A percentile compares a stretch with the other conserved stretches of the same genome.
phyloP scores from a whole-genome alignment of 2,113 vertebrate genomes.

The Pterocles burchelli region DNA sequence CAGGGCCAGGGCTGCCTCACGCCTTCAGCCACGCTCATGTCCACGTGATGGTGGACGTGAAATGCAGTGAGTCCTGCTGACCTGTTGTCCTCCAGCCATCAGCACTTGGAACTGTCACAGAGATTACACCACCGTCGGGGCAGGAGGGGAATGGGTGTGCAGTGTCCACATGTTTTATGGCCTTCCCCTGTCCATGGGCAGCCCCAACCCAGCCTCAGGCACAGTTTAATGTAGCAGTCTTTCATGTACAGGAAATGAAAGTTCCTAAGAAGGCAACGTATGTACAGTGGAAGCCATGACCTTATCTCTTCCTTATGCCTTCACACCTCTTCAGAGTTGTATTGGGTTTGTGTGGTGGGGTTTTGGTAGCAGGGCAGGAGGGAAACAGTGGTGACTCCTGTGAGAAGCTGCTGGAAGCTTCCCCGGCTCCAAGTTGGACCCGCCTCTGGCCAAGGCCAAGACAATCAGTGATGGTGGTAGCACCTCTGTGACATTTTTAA shows the following conservation, averaged over 20 bases:
- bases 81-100: neutral
- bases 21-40: neutral
- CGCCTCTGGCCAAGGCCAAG: too few species aligned
- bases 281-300: neutral
- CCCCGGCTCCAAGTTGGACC: too few species aligned
- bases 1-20: rapidly evolving
- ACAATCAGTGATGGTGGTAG: too few species aligned
- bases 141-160: neutral
- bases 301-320: neutral
- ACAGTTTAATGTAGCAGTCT: neutral
- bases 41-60: rapidly evolving
- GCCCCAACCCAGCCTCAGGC: neutral
- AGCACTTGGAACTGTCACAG: neutral
- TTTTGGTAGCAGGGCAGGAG: too few species aligned
- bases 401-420: too few species aligned
- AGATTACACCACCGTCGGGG: rapidly evolving
- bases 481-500: too few species aligned
- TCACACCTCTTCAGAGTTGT: neutral
- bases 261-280: rapidly evolving
- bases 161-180: neutral
- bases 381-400: too few species aligned
- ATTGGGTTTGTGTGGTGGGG: too few species aligned
- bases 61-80: rapidly evolving
- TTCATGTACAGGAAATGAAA: neutral
- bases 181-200: neutral